Base-by-base conservation (phyloP, 2,888 invertebrate species). In the Heteromyza rotundicornis region DNA sequence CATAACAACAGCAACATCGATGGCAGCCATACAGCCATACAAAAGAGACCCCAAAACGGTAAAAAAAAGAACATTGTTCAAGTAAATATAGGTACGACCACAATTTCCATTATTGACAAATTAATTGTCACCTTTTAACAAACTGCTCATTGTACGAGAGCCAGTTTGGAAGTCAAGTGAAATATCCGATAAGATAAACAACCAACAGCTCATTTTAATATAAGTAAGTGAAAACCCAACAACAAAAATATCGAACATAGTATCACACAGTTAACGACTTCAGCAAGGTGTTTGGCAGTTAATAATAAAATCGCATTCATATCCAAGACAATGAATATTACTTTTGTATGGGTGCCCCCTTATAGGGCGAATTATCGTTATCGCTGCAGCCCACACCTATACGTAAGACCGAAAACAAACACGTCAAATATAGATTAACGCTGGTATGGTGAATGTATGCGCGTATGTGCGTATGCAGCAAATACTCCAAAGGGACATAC, bases 111-210 rank as follows among this genome's bases (percentile, higher is more conserved):
- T 77, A 80, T 76, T 76, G 77, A 80, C 79, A 80, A 79, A 80
- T 80, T 79, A 79, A 76, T 80, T 79, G 80, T 79, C 79, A 79
- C 79, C 80, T 79, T 74, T 76, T 72, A 74, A 79, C 79, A 79
- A 79, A 79, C 77, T 72, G 74, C 50, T 1, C 17, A 14, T 20
- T 14, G 2, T 49, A 49, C 23, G 16, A 17, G 5, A 5, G 17
- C 24, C n/a, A n/a, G n/a, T n/a, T n/a, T n/a, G n/a, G n/a, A n/a
- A 51, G 27, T 14, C 16, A 24, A 51, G 22, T 40, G 24, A 22
- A 59, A 32, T 16, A n/a, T 40, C 40, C 17, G 23, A 5, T n/a
- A 36, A 55, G 24, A 12, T n/a, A 55, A 40, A 16, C 16, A 7
- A n/a, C 10, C 24, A 16, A 14, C 14, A 47, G 56, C 56, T 47